phyloP scores from a whole-genome alignment of 2,888 invertebrate species.

The Zhuqinia jingwanae region DNA sequence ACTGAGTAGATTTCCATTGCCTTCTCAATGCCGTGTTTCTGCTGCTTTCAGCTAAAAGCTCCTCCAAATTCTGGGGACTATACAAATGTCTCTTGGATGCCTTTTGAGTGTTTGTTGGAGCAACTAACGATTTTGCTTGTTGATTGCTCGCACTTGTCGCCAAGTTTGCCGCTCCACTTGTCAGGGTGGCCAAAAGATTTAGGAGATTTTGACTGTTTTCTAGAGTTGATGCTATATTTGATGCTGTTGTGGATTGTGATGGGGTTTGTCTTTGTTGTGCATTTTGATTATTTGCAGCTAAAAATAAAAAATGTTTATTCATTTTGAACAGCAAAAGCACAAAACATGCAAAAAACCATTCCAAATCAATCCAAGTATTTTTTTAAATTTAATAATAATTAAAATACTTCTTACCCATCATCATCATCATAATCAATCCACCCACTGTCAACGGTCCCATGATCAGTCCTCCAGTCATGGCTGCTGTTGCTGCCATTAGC shows the following conservation, averaged over 20 bases:
- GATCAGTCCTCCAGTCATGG: constrained; percentile 74
- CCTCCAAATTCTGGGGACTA: constrained; percentile 53
- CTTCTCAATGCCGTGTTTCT: constrained; percentile 22
- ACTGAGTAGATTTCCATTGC: constrained; percentile 39
- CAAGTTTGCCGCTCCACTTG: constrained; percentile 34
- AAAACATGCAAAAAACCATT: not conserved
- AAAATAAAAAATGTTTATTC: not conserved
- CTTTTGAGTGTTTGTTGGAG: constrained; percentile 17
- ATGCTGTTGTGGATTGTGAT: constrained; percentile 27
- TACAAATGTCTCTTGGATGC: constrained; percentile 55
- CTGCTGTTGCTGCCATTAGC: constrained; percentile 63
- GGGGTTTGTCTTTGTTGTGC: constrained; percentile 42
- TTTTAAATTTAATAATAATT: too few relatives aligned
- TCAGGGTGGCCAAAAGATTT: constrained; percentile 50
- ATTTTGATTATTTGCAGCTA: constrained; percentile 65
- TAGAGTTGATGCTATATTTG: constrained; percentile 37
- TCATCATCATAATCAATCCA: constrained; percentile 76
- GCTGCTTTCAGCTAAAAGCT: constrained; percentile 50
- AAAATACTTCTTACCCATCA: constrained; percentile 76
- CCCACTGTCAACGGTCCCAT: constrained; percentile 76
- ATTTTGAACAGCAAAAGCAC: not conserved
- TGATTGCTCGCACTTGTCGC: constrained; percentile 40
- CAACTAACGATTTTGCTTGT: not conserved
- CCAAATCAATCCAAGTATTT: not conserved
- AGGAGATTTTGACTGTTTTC: constrained; percentile 62